Evolutionary conservation across 2,797 vertebrate species (phyloP), one percentile per base, ranked within the genome.

Genomic region (Gymnocypris eckloni): DNA sequence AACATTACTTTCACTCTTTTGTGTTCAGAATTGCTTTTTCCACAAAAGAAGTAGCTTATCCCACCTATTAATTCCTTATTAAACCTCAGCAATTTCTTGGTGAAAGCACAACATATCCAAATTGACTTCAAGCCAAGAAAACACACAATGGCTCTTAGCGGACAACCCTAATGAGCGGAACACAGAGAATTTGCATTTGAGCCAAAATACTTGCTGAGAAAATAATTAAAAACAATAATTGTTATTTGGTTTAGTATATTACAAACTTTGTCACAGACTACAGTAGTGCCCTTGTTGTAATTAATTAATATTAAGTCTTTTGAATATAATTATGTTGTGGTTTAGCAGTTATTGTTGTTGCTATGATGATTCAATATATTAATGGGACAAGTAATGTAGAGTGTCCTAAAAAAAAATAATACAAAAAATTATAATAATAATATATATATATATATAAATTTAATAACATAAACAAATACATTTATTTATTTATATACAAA

Each of bases 91-190:
- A 33, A 52, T 15, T 84, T 78, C 16, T 80, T 43, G 59, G 52
- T 89, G 61, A 87, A 88, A 79, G 59, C 33, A 28, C 39, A 52
- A 39, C 76, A 54, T 64, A 86, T 83, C 66, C 80, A 80, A 45
- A 39, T 39, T 76, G 69, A 84, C 72, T 79, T 64, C 28, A 33
- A 73, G 81, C 80, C 84, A 88, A 91, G 85, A 84, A 88, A 88
- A 87, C 85, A 89, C 82, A 71, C 52, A 81, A 86, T 91, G 90
- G 89, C 92, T 91, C 81, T 33, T 43, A 4, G 22, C 87, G 88
- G 79, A 83, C 85, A 88, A 85, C 88, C 81, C 87, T 90, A 86
- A 87, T 84, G 86, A 89, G 86, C 73, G 77, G 87, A 88, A 79
- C 76, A 85, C 13, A 41, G 45, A 43, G 22, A 56, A 82, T 79